Conservation (phyloP, 2,888 invertebrate genomes). For the Agrilus biguttatus region DNA sequence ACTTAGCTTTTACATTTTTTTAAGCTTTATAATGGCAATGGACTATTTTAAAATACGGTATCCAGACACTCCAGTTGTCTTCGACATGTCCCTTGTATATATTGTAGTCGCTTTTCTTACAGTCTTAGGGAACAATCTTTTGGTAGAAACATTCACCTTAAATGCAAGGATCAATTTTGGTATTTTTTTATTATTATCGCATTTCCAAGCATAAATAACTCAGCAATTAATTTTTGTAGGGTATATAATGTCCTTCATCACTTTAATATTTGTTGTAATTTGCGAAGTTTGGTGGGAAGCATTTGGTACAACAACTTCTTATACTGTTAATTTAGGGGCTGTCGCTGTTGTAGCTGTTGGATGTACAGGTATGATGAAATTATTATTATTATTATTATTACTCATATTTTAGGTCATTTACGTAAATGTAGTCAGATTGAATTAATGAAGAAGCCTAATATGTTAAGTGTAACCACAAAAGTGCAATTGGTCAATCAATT, state of each 20-base stretch:
- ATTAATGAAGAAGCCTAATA: too few species aligned
- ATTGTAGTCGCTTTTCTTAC: slow-evolving; percentile 81
- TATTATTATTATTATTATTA: too few species aligned
- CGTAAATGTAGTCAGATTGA: too few species aligned
- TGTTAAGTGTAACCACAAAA: too few species aligned
- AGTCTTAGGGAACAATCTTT: slow-evolving; percentile 70
- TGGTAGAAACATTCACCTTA: slow-evolving; percentile 68
- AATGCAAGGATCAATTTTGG: slow-evolving; percentile 79
- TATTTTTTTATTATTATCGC: slow-evolving; percentile 20
- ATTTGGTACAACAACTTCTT: slow-evolving; percentile 64
- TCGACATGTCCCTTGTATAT: slow-evolving; percentile 87
- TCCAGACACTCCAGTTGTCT: slow-evolving; percentile 72
- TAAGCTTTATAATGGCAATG: slow-evolving; percentile 83
- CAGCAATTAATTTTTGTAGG: slow-evolving; percentile 37
- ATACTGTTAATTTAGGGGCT: slow-evolving; percentile 68
- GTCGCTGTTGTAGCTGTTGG: slow-evolving; percentile 78
- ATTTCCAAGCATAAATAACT: neutral
- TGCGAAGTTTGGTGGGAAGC: slow-evolving; percentile 80
- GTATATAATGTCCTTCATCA: slow-evolving; percentile 67
- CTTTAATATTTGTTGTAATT: slow-evolving; percentile 67
- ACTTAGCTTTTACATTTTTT: slow-evolving; percentile 12
- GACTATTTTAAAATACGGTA: slow-evolving; percentile 82
- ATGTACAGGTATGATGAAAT: slow-evolving; percentile 71
- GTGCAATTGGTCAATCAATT: too few species aligned
- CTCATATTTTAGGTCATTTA: too few species aligned